phyloP scores from a whole-genome alignment of 2,113 vertebrate genomes.

The Neolamprologus caudopunctatus region DNA sequence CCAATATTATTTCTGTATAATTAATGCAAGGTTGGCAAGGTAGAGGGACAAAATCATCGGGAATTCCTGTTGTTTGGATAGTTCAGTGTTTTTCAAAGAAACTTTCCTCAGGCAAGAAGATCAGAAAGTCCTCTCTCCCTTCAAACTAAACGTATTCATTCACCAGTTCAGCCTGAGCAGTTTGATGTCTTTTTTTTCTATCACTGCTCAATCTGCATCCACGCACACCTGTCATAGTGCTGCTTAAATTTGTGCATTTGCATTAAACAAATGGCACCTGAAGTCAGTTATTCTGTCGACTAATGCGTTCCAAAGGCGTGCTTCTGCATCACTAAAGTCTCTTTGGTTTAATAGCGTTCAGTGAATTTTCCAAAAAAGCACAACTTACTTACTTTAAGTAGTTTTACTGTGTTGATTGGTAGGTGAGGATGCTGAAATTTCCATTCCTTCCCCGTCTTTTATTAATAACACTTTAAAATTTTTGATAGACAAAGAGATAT shows the following conservation, averaged over 20 bases:
- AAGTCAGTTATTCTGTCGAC: neutral
- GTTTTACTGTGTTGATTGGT: neutral
- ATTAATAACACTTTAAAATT: neutral
- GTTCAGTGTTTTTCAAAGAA: neutral
- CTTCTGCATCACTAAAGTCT: neutral
- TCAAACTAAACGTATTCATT: neutral
- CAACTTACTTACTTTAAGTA: neutral
- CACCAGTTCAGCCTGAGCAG: neutral
- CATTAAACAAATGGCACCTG: neutral
- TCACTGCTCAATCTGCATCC: neutral
- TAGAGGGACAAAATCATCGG: neutral
- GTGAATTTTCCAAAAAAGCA: neutral
- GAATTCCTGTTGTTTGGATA: neutral
- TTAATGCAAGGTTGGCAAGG: neutral
- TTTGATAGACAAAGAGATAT: neutral
- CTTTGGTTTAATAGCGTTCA: neutral
- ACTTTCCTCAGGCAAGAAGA: neutral
- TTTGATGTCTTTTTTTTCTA: neutral
- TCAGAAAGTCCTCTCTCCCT: neutral
- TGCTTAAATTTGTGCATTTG: neutral
- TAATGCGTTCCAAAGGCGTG: neutral
- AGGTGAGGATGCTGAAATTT: neutral
- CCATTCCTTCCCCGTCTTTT: neutral
- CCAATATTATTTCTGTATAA: neutral
- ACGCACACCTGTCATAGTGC: neutral